Conservation (phyloP, 2,888 invertebrate genomes). For the Gymnoscelis rufifasciata region DNA sequence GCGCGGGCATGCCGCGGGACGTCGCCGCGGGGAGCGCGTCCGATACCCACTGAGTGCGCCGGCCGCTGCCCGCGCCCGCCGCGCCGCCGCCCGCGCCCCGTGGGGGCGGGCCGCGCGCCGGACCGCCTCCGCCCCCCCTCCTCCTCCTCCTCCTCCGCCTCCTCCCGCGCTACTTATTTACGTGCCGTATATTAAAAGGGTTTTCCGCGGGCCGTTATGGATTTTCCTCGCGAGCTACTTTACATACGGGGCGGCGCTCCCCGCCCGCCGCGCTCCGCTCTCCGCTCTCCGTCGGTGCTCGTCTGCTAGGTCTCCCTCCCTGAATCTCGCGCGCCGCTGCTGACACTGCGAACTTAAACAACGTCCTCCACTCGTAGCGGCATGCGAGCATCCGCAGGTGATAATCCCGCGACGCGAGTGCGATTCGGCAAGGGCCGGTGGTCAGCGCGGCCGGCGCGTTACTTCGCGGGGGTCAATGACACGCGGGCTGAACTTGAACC, state of each 20-base stretch:
- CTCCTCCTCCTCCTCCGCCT: constrained; percentile 40
- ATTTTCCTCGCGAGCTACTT: constrained; percentile 67
- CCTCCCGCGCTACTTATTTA: constrained; percentile 67
- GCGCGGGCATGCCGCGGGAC: constrained; percentile 81
- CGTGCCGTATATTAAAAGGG: constrained; percentile 79
- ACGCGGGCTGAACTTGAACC: constrained; percentile 48
- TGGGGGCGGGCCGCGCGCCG: constrained; percentile 64
- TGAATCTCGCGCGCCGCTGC: too few relatives aligned
- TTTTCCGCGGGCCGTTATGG: constrained; percentile 78
- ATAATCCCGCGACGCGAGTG: too few relatives aligned
- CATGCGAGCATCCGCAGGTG: too few relatives aligned
- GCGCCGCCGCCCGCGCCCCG: constrained; percentile 44
- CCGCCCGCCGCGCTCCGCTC: constrained; percentile 3
- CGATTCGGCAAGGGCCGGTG: too few relatives aligned
- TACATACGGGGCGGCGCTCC: constrained; percentile 46
- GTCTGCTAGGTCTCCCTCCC: too few relatives aligned
- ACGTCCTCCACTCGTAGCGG: too few relatives aligned
- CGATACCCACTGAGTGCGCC: constrained; percentile 63
- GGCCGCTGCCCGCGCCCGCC: constrained; percentile 50
- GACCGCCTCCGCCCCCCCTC: constrained; percentile 45
- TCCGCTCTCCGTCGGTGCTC: not conserved
- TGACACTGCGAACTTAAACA: too few relatives aligned
- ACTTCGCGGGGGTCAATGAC: constrained; percentile 45
- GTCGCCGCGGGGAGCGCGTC: constrained; percentile 69
- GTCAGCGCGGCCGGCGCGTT: constrained; percentile 19